Evolutionary conservation across 2,888 invertebrate genomes (phyloP), one percentile per base, ranked within the genome.

Genomic region (Hypomecis punctinalis): DNA sequence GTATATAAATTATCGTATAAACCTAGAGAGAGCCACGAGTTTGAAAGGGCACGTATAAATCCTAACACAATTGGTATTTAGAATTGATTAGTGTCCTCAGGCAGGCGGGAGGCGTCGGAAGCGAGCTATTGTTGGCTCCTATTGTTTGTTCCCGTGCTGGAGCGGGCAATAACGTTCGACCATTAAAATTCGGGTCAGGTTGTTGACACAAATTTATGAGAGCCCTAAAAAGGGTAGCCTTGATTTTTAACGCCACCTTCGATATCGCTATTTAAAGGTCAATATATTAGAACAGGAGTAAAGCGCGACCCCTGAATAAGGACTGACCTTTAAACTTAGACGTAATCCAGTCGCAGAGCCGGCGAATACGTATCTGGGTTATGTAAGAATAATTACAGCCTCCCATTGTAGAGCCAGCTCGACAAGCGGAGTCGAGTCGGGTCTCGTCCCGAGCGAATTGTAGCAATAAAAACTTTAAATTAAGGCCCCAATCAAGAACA

Each of bases 171-270:
- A 89, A 85, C 84, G 86, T 81, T 83, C 79, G 77, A 82, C 78
- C 87, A 89, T 90, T 90, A 85, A 90, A 89, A 90, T 90, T 88
- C 83, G 85, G 89, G 90, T 87, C 88, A 86, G 84, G 85, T 81
- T 84, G 88, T 86, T 88, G 89, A 89, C 89, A 88, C 81, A 86
- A 89, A 90, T 90, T 90, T 90, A 90, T 86, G 85, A 86, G 83
- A 80, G 85, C 80, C 81, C 83, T 83, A 83, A 81, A 82, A 85
- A 82, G 82, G 81, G 80, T 80, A 79, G 78, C 80, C 80, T 77
- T 82, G 77, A 83, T 86, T 85, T 81, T 73, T 72, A 70, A 66
- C 55, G 61, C 57, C 55, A 49, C 37, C 45, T 58, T 47, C 40
- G 51, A 64, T 60, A 63, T 63, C 40, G 54, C 59, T 51, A 37